Percentiles rank a stretch among this genome's conserved stretches.
phyloP scores from a whole-genome alignment of 2,797 vertebrate species.

The Selene dorsalis region DNA sequence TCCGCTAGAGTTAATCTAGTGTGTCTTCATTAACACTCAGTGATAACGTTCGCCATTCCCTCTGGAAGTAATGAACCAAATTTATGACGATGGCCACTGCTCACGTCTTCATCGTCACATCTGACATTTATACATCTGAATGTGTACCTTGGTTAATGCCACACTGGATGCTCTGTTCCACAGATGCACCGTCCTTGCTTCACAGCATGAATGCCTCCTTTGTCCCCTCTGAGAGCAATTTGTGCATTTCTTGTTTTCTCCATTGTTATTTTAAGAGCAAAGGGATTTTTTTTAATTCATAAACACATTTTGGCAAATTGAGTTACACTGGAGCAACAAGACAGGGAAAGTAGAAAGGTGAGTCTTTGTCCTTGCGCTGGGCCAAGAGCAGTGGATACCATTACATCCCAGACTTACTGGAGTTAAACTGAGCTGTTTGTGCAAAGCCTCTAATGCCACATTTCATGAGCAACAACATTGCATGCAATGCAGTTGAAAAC shows the following conservation, averaged over 20 bases:
- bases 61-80: conserved; percentile 1
- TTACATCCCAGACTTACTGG: neutral
- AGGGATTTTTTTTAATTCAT: conserved; percentile 2
- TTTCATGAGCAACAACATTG: conserved; percentile 2
- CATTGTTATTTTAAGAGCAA: conserved; percentile 9
- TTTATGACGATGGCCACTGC: neutral
- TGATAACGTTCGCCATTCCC: neutral
- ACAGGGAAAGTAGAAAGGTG: neutral
- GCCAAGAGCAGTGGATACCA: neutral
- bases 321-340: neutral
- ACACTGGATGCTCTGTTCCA: neutral
- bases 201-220: neutral
- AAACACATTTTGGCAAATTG: conserved; percentile 21
- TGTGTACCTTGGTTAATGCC: neutral
- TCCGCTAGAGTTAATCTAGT: conserved; percentile 10
- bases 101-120: neutral
- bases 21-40: neutral
- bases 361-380: neutral
- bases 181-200: neutral
- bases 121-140: neutral
- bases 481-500: neutral
- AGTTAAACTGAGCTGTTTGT: neutral
- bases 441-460: neutral
- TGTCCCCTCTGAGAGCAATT: conserved; percentile 22
- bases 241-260: conserved; percentile 4